Base-by-base conservation (phyloP, 2,797 vertebrate genomes). In the Clarias fuscus region DNA sequence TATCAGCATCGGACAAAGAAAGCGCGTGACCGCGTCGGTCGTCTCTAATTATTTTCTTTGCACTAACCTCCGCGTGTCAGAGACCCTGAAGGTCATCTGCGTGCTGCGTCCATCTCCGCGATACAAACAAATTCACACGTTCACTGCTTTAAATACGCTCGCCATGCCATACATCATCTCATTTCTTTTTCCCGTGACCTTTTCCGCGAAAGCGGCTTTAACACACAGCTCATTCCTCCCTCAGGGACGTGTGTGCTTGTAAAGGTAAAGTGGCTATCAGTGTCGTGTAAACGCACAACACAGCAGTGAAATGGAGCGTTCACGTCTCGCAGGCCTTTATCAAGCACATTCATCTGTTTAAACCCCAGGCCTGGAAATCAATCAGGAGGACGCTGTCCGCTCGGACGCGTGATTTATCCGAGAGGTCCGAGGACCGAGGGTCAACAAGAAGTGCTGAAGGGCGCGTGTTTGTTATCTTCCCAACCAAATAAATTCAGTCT, bases 281-380 rank as follows among this genome's bases (percentile, higher is more conserved):
- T 80, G 71, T 56, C 24, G 59, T 77, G 58, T 65, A 5, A 85
- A 61, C 59, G 37, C 43, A 48, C 84, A 59, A 48, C 84, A 59
- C n/a, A 53, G 73, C 81, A 71, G 48, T 53, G 61, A 86, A 90
- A 86, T 75, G 76, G 64, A 82, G 84, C 77, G 59, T 70, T 88
- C 22, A 84, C 33, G 84, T 87, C 73, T 87, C 56, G 30, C 82
- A 61, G 37, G 37, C 58, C 58, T 83, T 75, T 82, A 82, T 87
- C 85, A 30, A 85, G 82, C 76, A 75, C 73, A 83, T 84, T 65
- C 67, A 81, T 58, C 83, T 87, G 65, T 87, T 85, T 79, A 85
- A 79, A 90, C 87, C 82, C 59, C 37, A 53, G 79, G 83, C 77
- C 84, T 82, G 58, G 70, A 82, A 88, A 88, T n/a, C 77, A 81